Evolutionary conservation across 2,888 invertebrate genomes (phyloP), one percentile per base, ranked within the genome.

Genomic region (Galerucella nymphaeae): DNA sequence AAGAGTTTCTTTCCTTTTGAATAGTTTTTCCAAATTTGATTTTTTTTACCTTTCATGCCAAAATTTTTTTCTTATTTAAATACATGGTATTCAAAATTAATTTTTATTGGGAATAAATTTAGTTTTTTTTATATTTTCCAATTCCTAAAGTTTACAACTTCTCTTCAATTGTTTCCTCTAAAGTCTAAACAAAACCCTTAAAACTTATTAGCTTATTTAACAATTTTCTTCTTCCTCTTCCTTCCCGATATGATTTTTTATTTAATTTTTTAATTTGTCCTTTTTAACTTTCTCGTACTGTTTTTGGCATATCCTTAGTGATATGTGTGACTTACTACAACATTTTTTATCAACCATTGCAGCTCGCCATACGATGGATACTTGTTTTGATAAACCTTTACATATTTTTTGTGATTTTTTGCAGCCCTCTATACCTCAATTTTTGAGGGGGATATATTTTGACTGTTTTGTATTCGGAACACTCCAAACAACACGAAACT

Each of bases 271-370:
- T 67, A 42, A 42, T 66, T 70, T 74, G 57, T 64, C 42, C 30
- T 67, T 65, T 73, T 64, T 70, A 69, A 64, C 58, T 71, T 75
- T 67, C 48, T 69, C 73, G 72, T 74, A 70, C 66, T 71, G n/a
- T 86, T 86, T 87, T 87, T 86, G 86, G 81, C 86, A 86, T 86
- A 86, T 86, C 86, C 85, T 48, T 79, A 78, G 86, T 83, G 86
- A 81, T 86, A 86, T 86, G 86, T 85, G 84, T 83, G 84, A 84
- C 83, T 81, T 83, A 84, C 80, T 77, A 80, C 80, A 79, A 80
- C 16, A 53, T 80, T 81, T 85, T 86, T 86, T 84, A n/a, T 85
- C 83, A 84, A 86, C 86, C 85, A 86, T 86, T 86, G 85, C 86
- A 87, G 86, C 86, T 83, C 82, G 82, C 84, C 84, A 82, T 81